Conservation (phyloP, 2,797 vertebrate species). For the Amblyopsis hoosieri region DNA sequence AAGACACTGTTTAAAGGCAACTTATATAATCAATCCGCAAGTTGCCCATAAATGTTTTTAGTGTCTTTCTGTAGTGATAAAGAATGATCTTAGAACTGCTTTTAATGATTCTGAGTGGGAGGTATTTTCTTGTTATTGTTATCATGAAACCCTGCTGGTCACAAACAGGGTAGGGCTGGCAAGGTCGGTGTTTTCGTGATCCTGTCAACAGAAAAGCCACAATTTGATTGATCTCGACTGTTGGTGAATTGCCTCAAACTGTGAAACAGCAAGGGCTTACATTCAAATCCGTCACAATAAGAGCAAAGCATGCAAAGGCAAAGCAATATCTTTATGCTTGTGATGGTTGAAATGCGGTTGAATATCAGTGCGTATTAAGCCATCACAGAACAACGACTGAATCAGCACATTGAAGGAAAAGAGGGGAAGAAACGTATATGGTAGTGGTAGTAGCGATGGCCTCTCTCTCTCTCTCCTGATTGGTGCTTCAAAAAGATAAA, state of each 20-base stretch:
- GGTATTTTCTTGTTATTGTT: slow-evolving; percentile 1
- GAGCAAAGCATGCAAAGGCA: slow-evolving; percentile 17
- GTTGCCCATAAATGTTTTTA: too few relatives aligned
- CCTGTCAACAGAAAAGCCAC: neutral
- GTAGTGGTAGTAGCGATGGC: neutral
- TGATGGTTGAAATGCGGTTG: slow-evolving; percentile 21
- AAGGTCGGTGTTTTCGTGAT: slow-evolving; percentile 13
- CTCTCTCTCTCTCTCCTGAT: slow-evolving; percentile 37
- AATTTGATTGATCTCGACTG: slow-evolving; percentile 24
- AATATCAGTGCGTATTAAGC: slow-evolving; percentile 40
- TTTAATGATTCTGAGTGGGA: neutral
- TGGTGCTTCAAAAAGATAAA: slow-evolving; percentile 26
- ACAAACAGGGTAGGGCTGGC: slow-evolving; percentile 6
- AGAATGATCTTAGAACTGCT: too few relatives aligned
- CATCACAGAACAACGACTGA: slow-evolving; percentile 37
- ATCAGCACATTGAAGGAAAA: slow-evolving; percentile 5
- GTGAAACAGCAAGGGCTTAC: slow-evolving; percentile 29
- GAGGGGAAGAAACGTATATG: neutral
- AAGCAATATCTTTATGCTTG: slow-evolving; percentile 5
- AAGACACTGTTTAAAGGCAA: too few relatives aligned
- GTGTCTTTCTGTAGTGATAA: too few relatives aligned
- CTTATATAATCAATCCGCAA: too few relatives aligned
- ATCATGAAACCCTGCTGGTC: slow-evolving; percentile 8
- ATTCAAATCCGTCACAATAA: slow-evolving; percentile 25
- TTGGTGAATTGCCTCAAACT: slow-evolving; percentile 27